Evolutionary conservation across 2,888 invertebrate species (phyloP).

Genomic region (Callosobruchus maculatus): DNA sequence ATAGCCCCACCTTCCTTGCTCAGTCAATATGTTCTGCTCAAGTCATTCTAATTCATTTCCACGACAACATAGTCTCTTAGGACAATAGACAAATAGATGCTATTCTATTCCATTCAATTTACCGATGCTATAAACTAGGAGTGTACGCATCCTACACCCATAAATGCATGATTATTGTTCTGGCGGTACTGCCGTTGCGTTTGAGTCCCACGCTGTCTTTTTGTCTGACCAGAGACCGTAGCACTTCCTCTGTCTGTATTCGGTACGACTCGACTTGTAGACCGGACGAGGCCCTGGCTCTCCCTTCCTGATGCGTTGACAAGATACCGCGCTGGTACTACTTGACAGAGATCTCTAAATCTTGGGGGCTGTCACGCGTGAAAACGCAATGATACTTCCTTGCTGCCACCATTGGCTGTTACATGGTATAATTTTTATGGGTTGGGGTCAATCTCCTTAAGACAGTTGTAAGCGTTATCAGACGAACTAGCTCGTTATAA

Average conservation of each 20-base stretch:
- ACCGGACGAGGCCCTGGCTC: constrained; percentile 27
- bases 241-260: constrained; percentile 31
- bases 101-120: background rate
- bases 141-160: background rate
- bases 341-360: constrained; percentile 6
- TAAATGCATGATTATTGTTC: background rate
- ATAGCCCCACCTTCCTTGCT: background rate
- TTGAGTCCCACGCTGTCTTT: constrained; percentile 35
- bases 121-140: background rate
- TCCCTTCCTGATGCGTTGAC: constrained; percentile 34
- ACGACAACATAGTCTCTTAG: background rate
- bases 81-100: background rate
- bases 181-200: background rate
- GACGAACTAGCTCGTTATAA: too few relatives aligned
- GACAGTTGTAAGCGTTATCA: too few relatives aligned
- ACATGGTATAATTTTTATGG: background rate
- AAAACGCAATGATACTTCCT: constrained; percentile 4
- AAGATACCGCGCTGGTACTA: constrained; percentile 21
- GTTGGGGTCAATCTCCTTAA: background rate
- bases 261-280: constrained; percentile 12
- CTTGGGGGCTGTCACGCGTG: constrained; percentile 10
- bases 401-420: background rate
- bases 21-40: background rate
- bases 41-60: background rate
- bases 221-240: constrained; percentile 33